Evolutionary conservation across 92 coral and sea anemone genomes (phyloP), one percentile per base, ranked within the genome.

Genomic region (Virgularia gustaviana): DNA sequence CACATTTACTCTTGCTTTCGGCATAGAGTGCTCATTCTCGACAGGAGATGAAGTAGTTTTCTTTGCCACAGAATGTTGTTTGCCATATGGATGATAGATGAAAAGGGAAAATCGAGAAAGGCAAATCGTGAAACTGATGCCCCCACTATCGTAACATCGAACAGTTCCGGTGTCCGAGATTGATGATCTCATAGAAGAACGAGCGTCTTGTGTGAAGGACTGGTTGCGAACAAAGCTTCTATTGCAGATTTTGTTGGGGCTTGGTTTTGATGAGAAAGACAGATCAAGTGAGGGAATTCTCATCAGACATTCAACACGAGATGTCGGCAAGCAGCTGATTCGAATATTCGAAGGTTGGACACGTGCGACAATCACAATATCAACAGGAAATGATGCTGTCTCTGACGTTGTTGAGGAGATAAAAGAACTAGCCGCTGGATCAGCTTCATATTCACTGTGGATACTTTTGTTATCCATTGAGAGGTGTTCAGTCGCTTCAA

Each of bases 341-440:
- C 98, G 85, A 49, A 92, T 92, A 51, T 90, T 91, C 3, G 98
- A 92, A 0, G 98, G 98, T 71, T 92, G 96, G 0, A 92, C 90
- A 2, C 98, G 83, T 61, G 88, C 79, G 22, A 92, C 96, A 28
- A 92, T 89, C 77, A 92, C 98, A 12, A 92, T 89, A 79, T 92
- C 96, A 30, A 92, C 98, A 0, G 98, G 98, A 60, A 92, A 92
- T 8, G 98, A 89, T 18, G 94, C 81, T 66, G 81, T 71, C 75
- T 92, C 98, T 29, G 98, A 92, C 89, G 90, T 89, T 30, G 98
- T 87, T 8, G 98, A 92, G 2, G 98, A 92, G 22, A 92, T 90
- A 3, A 92, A 60, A 10, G 98, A 92, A 9, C 90, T 87, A 23
- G 90, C 85, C 4, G 95, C 71, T 53, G 87, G 79, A 2, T 71